Evolutionary conservation across 2,113 vertebrate species (phyloP).

Genomic region (Tragulus kanchil): DNA sequence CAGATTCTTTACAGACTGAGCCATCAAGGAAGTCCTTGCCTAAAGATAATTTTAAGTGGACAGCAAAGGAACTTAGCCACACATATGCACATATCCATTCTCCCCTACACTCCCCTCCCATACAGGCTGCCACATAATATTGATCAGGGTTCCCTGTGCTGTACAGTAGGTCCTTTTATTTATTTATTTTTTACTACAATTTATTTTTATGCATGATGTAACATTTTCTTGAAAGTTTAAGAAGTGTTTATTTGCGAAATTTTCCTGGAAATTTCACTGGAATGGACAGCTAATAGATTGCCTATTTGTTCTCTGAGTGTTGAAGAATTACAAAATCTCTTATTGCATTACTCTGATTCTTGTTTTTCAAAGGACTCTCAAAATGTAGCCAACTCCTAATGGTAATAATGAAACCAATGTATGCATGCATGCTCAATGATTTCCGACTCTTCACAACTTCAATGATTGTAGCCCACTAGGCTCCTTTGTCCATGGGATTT

Average conservation of each 20-base stretch:
- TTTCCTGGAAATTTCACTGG: conserved; percentile 32
- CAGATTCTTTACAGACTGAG: too few relatives aligned
- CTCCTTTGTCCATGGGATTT: neutral
- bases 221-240: conserved; percentile 4
- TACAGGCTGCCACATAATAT: neutral
- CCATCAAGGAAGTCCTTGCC: too few relatives aligned
- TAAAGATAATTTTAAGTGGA: neutral
- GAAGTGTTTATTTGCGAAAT: conserved; percentile 5
- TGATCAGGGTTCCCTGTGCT: neutral
- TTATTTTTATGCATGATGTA: neutral
- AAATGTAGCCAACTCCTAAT: neutral
- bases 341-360: conserved; percentile 29
- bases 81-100: neutral
- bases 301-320: conserved; percentile 42
- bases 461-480: neutral
- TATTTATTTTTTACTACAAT: neutral
- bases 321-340: conserved; percentile 20
- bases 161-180: neutral
- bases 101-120: neutral
- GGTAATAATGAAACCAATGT: conserved; percentile 11
- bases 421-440: neutral
- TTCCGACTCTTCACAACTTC: neutral
- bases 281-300: neutral
- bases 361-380: conserved; percentile 49
- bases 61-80: neutral